phyloP scores from a whole-genome alignment of 2,113 vertebrate genomes.

The Merops nubicus region DNA sequence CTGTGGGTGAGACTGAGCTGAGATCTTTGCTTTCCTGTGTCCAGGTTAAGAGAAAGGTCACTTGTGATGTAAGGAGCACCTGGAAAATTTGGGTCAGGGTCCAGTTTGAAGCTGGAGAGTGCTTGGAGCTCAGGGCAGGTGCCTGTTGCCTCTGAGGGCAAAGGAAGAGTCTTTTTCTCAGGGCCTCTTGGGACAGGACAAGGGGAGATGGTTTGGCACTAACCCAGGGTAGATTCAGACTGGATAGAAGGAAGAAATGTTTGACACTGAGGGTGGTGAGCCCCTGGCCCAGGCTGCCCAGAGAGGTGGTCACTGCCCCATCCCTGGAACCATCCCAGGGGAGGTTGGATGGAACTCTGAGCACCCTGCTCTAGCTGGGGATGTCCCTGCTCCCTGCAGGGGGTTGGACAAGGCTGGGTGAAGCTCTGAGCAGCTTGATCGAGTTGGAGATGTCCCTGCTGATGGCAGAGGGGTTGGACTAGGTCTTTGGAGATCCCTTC shows the following conservation, averaged over 20 bases:
- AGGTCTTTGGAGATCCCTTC: not conserved
- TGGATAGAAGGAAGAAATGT: not conserved
- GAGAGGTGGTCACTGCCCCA: not conserved
- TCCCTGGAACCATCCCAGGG: not conserved
- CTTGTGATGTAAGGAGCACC: not conserved
- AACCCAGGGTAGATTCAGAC: not conserved
- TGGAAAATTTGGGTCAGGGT: not conserved
- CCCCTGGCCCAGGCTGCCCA: not conserved
- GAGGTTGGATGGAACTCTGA: not conserved
- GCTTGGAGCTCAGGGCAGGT: not conserved
- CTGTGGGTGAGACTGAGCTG: not conserved
- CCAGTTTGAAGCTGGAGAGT: not conserved
- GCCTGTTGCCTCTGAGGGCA: not conserved
- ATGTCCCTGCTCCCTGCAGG: not conserved
- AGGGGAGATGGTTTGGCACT: not conserved
- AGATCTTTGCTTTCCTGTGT: fast-evolving
- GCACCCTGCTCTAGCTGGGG: not conserved
- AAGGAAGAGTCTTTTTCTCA: not conserved
- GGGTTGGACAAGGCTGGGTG: not conserved
- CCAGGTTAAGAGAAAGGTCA: not conserved
- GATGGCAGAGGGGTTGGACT: not conserved
- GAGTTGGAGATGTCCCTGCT: not conserved
- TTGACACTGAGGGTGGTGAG: not conserved
- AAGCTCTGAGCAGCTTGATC: not conserved
- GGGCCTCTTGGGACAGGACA: not conserved